Base-by-base conservation (phyloP, 2,797 vertebrate genomes). In the Bufotes viridis region DNA sequence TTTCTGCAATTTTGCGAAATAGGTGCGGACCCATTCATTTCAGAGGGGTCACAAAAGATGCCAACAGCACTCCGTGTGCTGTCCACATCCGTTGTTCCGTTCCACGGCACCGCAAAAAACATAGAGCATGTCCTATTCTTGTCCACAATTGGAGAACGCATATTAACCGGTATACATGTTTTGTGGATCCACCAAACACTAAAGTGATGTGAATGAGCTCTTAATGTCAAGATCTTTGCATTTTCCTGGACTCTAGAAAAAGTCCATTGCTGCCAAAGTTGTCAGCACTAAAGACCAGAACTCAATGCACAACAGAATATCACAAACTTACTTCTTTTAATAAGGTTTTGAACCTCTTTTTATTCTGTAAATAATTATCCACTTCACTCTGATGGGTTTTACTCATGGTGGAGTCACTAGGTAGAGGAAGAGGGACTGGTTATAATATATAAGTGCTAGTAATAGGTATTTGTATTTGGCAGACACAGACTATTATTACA, bases 381-480 rank as follows among this genome's bases (percentile, higher is more conserved):
- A 67, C 65, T 8, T 13, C n/a, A 69, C 18, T 42, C 42, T 42
- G 55, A 57, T 72, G 34, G 22, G 42, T 49, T 18, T 74, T 20
- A 12, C 70, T 49, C 10, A 70, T 17, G 15, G 15, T 70, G 67
- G 14, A 29, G 42, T 42, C 42, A 42, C 42, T 42, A 42, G 42
- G 42, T 42, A 13, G 14, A 55, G 75, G n/a, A 55, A 55, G 22
- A 55, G 49, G 75, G 7, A 55, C 22, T 24, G 75, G 75, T 78
- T 22, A 55, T 15, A n/a, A 13, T 55, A 55, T 55, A 55, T 78
- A 53, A 14, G 3, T 51, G 49, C 55, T 78, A 78, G 75, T 24
- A 1, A 60, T 17, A 24, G 75, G 51, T 53, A 78, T 78, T 78
- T 78, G 75, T 78, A 24, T 78, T 78, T 78, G 75, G 75, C 75